phyloP scores from a whole-genome alignment of 2,113 vertebrate genomes.

The Paraplagusia blochii region DNA sequence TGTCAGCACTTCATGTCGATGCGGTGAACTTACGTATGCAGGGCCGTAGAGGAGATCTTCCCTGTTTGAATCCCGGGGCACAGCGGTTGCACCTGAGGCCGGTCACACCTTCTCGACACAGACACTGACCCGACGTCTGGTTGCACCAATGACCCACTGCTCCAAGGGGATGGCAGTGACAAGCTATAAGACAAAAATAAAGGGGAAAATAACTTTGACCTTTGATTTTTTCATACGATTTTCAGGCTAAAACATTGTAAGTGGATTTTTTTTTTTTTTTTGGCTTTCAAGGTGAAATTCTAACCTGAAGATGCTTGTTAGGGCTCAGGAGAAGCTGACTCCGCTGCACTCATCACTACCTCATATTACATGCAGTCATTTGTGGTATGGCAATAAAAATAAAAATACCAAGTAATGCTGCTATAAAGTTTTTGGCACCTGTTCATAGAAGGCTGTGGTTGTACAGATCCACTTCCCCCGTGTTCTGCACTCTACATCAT shows the following conservation, averaged over 20 bases:
- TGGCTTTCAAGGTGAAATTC: too few relatives aligned
- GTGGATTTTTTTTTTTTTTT: not conserved
- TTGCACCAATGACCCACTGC: constrained; percentile 82
- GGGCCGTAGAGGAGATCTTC: constrained; percentile 80
- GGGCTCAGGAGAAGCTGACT: not conserved
- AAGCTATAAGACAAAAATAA: constrained; percentile 66
- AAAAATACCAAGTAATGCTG: not conserved
- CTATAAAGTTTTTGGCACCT: not conserved
- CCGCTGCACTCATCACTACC: not conserved
- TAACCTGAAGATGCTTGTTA: not conserved
- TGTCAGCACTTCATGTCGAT: not conserved
- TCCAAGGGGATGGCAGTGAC: constrained; percentile 86
- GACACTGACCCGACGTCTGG: constrained; percentile 86
- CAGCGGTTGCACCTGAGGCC: constrained; percentile 85
- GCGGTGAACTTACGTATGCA: constrained; percentile 78
- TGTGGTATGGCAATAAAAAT: not conserved
- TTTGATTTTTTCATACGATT: not conserved
- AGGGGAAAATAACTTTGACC: not conserved
- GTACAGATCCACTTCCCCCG: not conserved
- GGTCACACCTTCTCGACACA: constrained; percentile 84
- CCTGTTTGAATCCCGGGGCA: constrained; percentile 83
- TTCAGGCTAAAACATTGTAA: too few relatives aligned
- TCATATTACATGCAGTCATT: not conserved
- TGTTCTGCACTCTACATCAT: not conserved
- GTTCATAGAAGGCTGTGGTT: not conserved